Evolutionary conservation across 30 jellyfish, hydroid and myxozoan species (phyloP).

Genomic region (Hydractinia symbiolongicarpus): DNA sequence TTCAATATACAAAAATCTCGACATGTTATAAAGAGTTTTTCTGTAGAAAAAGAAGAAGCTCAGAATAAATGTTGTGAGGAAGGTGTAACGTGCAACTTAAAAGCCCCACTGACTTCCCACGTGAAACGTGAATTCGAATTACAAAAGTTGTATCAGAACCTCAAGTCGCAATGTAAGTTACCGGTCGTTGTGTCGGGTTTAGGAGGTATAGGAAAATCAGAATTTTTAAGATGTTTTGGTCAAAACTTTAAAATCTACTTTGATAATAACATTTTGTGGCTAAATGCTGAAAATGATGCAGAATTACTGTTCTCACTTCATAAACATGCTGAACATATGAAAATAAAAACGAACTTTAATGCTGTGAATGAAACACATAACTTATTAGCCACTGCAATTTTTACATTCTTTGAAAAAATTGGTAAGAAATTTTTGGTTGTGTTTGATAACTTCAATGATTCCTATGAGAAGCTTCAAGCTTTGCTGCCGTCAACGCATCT

Average conservation of each 20-base stretch:
- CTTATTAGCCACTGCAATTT: neutral
- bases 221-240: constrained; percentile 34
- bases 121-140: neutral
- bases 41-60: neutral
- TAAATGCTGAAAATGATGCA: constrained; percentile 28
- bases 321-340: constrained; percentile 32
- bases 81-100: neutral
- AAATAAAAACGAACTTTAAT: constrained; percentile 1
- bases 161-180: neutral
- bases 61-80: neutral
- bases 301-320: constrained; percentile 28
- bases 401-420: constrained; percentile 21
- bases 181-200: constrained; percentile 39
- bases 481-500: constrained; percentile 4
- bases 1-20: no score
- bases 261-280: constrained; percentile 48
- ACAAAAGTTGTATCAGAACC: neutral
- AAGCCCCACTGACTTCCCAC: neutral
- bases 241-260: constrained; percentile 7
- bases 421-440: constrained; percentile 25
- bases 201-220: constrained; percentile 56
- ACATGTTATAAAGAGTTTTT: no score
- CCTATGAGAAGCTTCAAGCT: constrained; percentile 19
- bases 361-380: neutral
- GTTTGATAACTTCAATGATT: constrained; percentile 43